Evolutionary conservation across 2,888 invertebrate species (phyloP).

Genomic region (Tetheella fluctuosa): DNA sequence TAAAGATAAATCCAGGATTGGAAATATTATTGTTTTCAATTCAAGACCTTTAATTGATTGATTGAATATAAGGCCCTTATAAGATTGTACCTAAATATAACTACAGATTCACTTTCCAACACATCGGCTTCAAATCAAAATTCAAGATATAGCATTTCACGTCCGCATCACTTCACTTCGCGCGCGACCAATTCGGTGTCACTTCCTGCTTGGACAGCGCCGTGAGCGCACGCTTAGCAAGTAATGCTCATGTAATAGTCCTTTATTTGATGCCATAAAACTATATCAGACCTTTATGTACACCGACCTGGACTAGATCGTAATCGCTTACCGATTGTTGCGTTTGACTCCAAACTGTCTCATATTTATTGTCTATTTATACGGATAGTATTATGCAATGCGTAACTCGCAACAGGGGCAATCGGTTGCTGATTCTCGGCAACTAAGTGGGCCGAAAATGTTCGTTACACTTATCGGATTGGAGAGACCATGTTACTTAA

Average conservation of each 20-base stretch:
- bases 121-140: no score
- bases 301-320: slow-evolving; percentile 32
- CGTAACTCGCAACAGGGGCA: slow-evolving; percentile 8
- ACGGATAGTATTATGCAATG: slow-evolving; percentile 17
- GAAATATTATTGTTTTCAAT: no score
- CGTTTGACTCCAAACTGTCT: slow-evolving; percentile 31
- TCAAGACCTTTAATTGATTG: no score
- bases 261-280: slow-evolving; percentile 67
- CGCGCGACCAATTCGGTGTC: slow-evolving; percentile 36
- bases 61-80: no score
- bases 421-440: neutral
- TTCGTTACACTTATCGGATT: slow-evolving; percentile 11
- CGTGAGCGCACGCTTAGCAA: slow-evolving; percentile 50
- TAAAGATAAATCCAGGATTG: no score
- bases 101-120: no score
- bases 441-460: slow-evolving; percentile 9
- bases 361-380: slow-evolving; percentile 41
- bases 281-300: slow-evolving; percentile 46
- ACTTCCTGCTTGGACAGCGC: slow-evolving; percentile 68
- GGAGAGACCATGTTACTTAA: slow-evolving; percentile 8
- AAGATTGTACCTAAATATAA: no score
- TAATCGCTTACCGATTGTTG: slow-evolving; percentile 46
- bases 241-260: slow-evolving; percentile 61
- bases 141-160: no score
- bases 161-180: neutral